phyloP scores from a whole-genome alignment of 1,140 invertebrate species.

The Mercenaria mercenaria region DNA sequence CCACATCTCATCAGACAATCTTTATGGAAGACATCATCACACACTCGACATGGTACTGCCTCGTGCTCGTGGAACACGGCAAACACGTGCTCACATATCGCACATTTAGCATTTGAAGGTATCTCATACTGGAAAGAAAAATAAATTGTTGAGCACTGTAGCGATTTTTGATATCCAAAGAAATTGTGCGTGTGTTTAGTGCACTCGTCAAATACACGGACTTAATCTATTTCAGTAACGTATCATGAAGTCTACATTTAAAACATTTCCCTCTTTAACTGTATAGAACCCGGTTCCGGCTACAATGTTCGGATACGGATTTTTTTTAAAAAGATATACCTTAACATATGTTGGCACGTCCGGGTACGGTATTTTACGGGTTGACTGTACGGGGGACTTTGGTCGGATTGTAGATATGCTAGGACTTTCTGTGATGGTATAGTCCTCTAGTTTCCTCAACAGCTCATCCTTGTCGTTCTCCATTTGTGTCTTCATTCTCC shows the following conservation, averaged over 20 bases:
- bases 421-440: not conserved
- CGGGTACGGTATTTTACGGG: slow-evolving; percentile 6
- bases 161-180: no score
- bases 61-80: slow-evolving; percentile 32
- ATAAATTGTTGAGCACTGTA: no score
- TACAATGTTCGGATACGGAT: no score
- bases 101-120: not conserved
- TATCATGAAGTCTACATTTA: no score
- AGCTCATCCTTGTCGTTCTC: not conserved
- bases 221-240: no score
- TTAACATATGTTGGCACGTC: slow-evolving; percentile 3
- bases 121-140: slow-evolving; percentile 16
- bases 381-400: not conserved
- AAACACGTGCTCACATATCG: not conserved
- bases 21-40: slow-evolving; percentile 37
- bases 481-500: slow-evolving; percentile 2
- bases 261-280: no score
- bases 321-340: not conserved
- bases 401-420: not conserved
- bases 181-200: no score
- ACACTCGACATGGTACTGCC: slow-evolving; percentile 20
- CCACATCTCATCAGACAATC: slow-evolving; percentile 30
- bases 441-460: not conserved
- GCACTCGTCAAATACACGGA: no score
- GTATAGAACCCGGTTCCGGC: no score